Base-by-base conservation (phyloP, 2,113 vertebrate genomes). In the Megaleporinus macrocephalus region DNA sequence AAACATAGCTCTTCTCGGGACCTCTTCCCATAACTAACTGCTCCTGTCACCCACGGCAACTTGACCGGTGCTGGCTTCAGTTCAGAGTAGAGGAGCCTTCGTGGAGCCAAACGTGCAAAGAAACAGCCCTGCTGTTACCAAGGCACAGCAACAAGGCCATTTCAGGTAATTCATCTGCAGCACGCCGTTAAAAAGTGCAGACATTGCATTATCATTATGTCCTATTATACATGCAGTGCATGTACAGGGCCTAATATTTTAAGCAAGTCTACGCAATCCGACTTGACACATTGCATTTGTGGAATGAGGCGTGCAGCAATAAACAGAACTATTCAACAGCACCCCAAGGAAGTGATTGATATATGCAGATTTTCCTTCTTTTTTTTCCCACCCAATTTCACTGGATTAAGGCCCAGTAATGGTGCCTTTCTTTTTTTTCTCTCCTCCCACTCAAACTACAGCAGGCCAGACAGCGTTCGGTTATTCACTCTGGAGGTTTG, bases 211-310 rank as follows among this genome's bases (percentile, higher is more conserved):
- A 9, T 6, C 12, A 61, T 26, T 61, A 3, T 61, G 57, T 13
- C 0, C 22, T 26, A 61, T 61, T n/a, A 24, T 13, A 61, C 26
- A n/a, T 61, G 13, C 57, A 61, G 26, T 61, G n/a, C n/a, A 61
- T 61, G 57, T 12, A 61, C 57, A 61, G 57, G 57, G 57, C 26
- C 57, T 61, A 61, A 61, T 71, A 57, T 65, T 61, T 61, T 26
- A 61, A 10, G 10, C 57, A 24, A n/a, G n/a, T 5, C n/a, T 61
- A 2, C 2, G 2, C 24, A 13, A 61, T 61, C 20, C 2, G 57
- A 26, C 57, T 61, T 13, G 57, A 61, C 57, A 61, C 57, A 24
- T 26, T 57, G 53, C 53, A n/a, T 61, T 61, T 61, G 57, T 61
- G 57, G 57, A 61, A 61, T 61, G n/a, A 61, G 57, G 57, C 57